Base-by-base conservation (phyloP, 2,888 invertebrate species). In the Colostygia pectinataria region DNA sequence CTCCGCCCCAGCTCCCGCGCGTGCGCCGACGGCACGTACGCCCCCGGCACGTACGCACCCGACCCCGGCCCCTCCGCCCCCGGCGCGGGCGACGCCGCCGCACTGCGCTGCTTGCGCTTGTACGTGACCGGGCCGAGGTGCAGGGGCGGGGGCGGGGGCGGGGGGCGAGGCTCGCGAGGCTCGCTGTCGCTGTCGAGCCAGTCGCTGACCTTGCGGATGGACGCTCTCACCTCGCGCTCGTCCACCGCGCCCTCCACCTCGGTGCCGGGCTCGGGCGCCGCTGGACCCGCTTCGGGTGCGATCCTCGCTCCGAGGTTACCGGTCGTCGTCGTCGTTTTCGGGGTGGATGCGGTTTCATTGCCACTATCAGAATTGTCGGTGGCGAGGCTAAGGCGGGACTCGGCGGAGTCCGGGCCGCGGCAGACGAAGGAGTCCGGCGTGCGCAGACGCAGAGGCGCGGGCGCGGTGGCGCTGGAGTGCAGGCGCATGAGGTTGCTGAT, bases 401-500 rank as follows among this genome's bases (percentile, higher is more conserved):
- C n/a, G 27, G 15, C 15, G 15, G 8, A 10, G 10, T 7, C 15
- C 18, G 13, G 3, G 24, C 2, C 25, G 24, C 20, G 13, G 12
- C 24, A 54, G 8, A 59, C 8, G 53, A 37, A 44, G 37, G 24
- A 44, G 15, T 40, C 34, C 5, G 47, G 47, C n/a, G 47, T 47
- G 41, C 23, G 29, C 23, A 47, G 41, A n/a, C 3, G 0, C 74
- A 74, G 5, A 78, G 57, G 33, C 64, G 63, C 57, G 54, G 28
- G 77, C 54, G 27, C 52, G 53, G 43, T 12, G n/a, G 50, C 1
- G 1, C 56, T n/a, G 1, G 76, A 61, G 44, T 75, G 64, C 0
- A 84, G 56, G 32, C 69, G 76, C 2, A 85, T 48, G 1, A 87
- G 57, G 5, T 77, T 64, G 0, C 77, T 72, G 1, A 86, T 82